Base-by-base conservation (phyloP, 2,797 vertebrate genomes). In the Pseudochromis fuscus region DNA sequence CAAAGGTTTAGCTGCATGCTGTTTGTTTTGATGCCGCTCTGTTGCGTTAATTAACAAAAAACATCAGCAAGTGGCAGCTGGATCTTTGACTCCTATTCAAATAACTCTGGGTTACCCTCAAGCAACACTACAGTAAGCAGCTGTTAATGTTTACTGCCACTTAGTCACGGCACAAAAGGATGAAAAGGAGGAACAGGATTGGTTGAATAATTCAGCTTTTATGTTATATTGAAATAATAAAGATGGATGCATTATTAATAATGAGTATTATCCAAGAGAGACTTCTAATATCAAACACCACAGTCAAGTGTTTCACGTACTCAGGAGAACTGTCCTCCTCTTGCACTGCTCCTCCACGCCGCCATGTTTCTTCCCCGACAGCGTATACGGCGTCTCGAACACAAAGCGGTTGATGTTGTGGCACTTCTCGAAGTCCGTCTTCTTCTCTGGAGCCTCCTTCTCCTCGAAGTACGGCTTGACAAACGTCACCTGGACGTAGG, bases 341-440 rank as follows among this genome's bases (percentile, higher is more conserved):
- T 98, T 99, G 92, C 98, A 99, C 65, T 99, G 98, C 58, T 99
- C 97, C 88, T 98, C 97, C 75, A 99, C 94, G 0, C 92, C 95
- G 6, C 98, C 97, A 9, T 98, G 98, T 27, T 98, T 99, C 85
- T 98, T 98, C 30, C 97, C 98, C 1, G 95, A 94, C 74, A 98
- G 92, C 10, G 97, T 99, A 82, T 98, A 99, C 0, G 98, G 98
- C 0, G 97, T 96, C 93, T 99, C 98, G 27, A 99, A 99, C 38
- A 98, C 96, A 63, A 99, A 99, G 87, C 94, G 96, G 52, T 60
- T 95, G 77, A 99, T 95, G 86, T 98, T 98, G 88, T 99, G 97
- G 79, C 95, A 96, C 90, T 95, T 97, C 90, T 99, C 97, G 27
- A 98, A 98, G 77, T 96, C 95, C 0, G 96, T 98, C 84, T 95